These are phyloP conservation scores for Drosophila obscura DNA, from an alignment of 1,140 invertebrate species.

Conservation along the genomic window DNA sequence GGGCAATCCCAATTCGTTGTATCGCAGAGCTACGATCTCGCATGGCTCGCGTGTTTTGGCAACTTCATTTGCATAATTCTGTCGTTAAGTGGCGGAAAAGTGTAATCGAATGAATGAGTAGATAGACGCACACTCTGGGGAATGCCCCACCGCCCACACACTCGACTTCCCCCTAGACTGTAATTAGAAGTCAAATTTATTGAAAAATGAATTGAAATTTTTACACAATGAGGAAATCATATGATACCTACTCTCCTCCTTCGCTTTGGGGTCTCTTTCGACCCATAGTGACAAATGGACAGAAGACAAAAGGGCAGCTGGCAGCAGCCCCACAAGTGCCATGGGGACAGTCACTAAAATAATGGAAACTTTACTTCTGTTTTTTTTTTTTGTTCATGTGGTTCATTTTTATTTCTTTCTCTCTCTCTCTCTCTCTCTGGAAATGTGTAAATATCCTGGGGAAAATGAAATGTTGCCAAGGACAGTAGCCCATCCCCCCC, in stretches of 20 bases:
- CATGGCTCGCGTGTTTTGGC: slow-evolving; percentile 31
- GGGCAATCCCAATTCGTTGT: background rate
- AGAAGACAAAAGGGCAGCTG: slow-evolving; percentile 10
- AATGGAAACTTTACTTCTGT: slow-evolving; percentile 59
- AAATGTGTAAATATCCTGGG: slow-evolving; percentile 33
- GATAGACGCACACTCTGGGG: slow-evolving; percentile 39
- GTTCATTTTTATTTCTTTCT: slow-evolving; percentile 30
- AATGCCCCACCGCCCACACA: slow-evolving; percentile 2
- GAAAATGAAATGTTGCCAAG: slow-evolving; percentile 43
- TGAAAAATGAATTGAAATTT: slow-evolving; percentile 5
- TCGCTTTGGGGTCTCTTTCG: too few species aligned
- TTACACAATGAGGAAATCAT: slow-evolving; percentile 6
- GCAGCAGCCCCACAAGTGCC: slow-evolving; percentile 19
- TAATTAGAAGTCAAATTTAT: slow-evolving; percentile 18
- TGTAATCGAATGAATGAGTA: slow-evolving; percentile 69
- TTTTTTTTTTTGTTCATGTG: slow-evolving; percentile 21
- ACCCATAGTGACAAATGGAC: slow-evolving; percentile 6
- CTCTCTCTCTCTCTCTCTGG: background rate
- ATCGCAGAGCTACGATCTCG: slow-evolving; percentile 15
- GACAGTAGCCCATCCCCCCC: background rate
- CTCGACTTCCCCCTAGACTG: background rate
- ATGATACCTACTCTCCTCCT: background rate
- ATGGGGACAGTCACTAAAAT: slow-evolving; percentile 21
- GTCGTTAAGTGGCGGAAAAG: slow-evolving; percentile 72
- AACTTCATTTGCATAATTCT: slow-evolving; percentile 67